phyloP scores from a whole-genome alignment of 2,113 vertebrate genomes.

The Sander vitreus region DNA sequence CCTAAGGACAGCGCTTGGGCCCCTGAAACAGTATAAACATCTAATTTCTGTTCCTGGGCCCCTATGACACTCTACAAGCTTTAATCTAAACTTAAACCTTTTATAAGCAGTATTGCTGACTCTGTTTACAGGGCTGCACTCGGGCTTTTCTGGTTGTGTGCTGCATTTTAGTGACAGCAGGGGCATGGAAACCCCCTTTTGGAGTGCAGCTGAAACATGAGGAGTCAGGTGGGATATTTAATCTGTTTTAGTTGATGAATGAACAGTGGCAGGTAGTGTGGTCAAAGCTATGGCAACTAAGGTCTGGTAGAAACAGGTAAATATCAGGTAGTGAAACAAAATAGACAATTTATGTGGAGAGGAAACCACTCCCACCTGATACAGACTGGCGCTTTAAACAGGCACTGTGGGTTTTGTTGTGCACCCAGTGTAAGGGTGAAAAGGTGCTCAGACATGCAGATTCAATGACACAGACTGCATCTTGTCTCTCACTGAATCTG shows the following conservation, averaged over 20 bases:
- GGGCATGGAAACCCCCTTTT: neutral
- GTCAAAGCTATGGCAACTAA: neutral
- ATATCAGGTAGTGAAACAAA: neutral
- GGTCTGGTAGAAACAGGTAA: neutral
- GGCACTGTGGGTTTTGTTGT: neutral
- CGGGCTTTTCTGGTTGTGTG: neutral
- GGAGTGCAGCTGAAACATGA: neutral
- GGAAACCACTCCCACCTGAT: neutral
- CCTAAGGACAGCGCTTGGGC: no score
- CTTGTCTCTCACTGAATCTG: neutral
- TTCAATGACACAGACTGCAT: neutral
- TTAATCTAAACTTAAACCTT: no score
- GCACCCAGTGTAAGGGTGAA: neutral
- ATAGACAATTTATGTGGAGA: neutral
- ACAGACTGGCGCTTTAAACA: neutral
- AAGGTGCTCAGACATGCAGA: neutral
- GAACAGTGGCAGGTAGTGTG: neutral
- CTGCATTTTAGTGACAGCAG: neutral
- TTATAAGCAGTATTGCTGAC: no score
- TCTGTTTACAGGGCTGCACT: no score
- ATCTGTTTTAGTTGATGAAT: neutral
- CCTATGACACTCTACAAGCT: no score
- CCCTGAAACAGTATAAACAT: neutral
- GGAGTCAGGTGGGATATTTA: neutral
- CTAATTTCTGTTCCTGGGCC: neutral